Evolutionary conservation across 2,888 invertebrate species (phyloP), one percentile per base, ranked within the genome.

Genomic region (Prenolepis imparis): DNA sequence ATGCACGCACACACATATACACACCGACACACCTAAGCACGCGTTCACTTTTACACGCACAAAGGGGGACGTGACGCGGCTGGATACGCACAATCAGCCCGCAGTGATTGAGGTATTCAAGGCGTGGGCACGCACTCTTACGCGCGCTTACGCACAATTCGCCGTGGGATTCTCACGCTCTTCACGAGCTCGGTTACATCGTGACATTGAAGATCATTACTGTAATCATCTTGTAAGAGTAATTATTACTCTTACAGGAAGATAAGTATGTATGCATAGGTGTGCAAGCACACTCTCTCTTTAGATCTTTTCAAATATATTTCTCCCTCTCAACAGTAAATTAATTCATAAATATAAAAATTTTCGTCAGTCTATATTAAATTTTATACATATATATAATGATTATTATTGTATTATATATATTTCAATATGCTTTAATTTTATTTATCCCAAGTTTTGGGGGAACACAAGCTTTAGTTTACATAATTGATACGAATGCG

Each of bases 21-120:
- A 52, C 83, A 83, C 57, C 36, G 24, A 64, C 63, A 66, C 77
- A 68, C 18, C 48, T 64, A 59, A 52, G 77, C 81, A 72, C 72
- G 86, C 74, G 84, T 84, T 80, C 85, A 88, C 84, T 90, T 88
- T 90, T 88, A 90, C 88, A 83, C 78, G 86, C 75, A 89, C 86
- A 87, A 86, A 86, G 87, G 87, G 86, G 82, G 87, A 89, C 88
- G 87, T 87, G 90, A 88, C 89, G 89, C 90, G 88, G 90, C 91
- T 91, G 91, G 89, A 90, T 90, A 91, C 90, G 90, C 89, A 92
- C 92, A 92, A 92, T 92, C 91, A 92, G 90, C 91, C 91, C 91
- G 91, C 92, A 92, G 92, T 92, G 92, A 92, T 92, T 92, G 92
- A 92, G 90, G 91, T 91, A 92, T 92, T 92, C 88, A 92, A 91